These are phyloP conservation scores for Styela clava DNA, from an alignment of 23 tunicate species.

Conservation along the genomic window DNA sequence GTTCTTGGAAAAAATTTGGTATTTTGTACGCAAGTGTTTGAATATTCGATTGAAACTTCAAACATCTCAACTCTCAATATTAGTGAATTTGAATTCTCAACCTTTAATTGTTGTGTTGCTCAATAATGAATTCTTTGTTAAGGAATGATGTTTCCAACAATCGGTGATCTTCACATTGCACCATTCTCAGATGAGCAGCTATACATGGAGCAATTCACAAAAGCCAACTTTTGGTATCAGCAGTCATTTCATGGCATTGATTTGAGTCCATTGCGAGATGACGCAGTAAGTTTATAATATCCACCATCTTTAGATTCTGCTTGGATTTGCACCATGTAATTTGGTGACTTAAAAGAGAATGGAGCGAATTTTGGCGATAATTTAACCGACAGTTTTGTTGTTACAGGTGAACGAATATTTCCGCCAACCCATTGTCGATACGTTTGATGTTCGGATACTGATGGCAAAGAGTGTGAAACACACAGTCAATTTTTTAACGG, in stretches of 20 bases:
- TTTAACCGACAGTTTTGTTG: too few species aligned
- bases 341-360: too few species aligned
- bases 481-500: conserved; percentile 85
- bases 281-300: conserved; percentile 72
- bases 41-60: neutral
- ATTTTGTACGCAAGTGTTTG: too few species aligned
- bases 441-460: conserved; percentile 96
- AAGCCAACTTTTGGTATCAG: conserved; percentile 99
- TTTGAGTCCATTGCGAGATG: conserved; percentile 88
- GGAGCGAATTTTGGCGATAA: too few species aligned
- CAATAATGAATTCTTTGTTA: too few species aligned
- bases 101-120: too few species aligned
- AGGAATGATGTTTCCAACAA: conserved; percentile 98
- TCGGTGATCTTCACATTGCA: conserved; percentile 94
- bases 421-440: conserved; percentile 97
- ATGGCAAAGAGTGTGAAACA: conserved; percentile 93
- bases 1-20: too few species aligned
- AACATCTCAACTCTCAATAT: too few species aligned
- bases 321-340: too few species aligned
- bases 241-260: conserved; percentile 99
- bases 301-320: neutral
- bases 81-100: neutral
- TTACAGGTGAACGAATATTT: conserved; percentile 91
- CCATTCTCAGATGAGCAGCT: conserved; percentile 96
- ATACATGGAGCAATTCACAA: conserved; percentile 98